These are phyloP conservation scores for Trichonephila inaurata DNA, from an alignment of 1,140 invertebrate genomes.

Conservation along the genomic window DNA sequence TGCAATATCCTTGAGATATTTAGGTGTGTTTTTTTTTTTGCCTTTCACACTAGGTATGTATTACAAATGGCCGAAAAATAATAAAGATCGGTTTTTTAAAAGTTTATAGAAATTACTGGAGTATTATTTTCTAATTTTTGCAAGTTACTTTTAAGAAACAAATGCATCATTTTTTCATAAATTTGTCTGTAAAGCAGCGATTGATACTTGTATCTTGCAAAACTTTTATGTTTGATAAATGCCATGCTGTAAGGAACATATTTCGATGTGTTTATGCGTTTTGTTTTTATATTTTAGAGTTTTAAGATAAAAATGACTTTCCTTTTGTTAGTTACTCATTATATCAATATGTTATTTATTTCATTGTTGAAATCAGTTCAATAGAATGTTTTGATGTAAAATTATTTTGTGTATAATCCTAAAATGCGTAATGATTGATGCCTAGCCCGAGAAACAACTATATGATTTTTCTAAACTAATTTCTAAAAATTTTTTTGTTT, in stretches of 20 bases:
- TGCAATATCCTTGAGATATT: not conserved
- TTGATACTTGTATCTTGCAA: not conserved
- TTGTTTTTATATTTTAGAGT: no score
- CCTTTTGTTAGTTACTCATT: not conserved
- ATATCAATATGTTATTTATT: no score
- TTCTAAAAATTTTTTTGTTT: not conserved
- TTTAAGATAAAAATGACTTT: no score
- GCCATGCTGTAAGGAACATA: no score
- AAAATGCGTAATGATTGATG: not conserved
- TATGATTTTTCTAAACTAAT: not conserved
- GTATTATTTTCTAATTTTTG: not conserved
- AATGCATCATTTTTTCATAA: not conserved
- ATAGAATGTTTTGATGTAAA: not conserved
- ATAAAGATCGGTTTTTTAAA: not conserved
- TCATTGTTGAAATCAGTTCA: not conserved
- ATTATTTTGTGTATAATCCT: not conserved
- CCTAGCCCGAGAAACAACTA: not conserved
- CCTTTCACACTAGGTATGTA: constrained; percentile 27
- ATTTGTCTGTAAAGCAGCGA: not conserved
- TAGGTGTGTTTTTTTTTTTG: not conserved
- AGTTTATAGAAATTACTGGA: not conserved
- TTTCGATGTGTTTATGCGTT: no score
- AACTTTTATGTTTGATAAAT: not conserved
- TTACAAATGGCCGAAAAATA: constrained; percentile 53
- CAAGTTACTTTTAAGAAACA: not conserved